Conservation (phyloP, 2,797 vertebrate genomes). For the Myotis planiceps region DNA sequence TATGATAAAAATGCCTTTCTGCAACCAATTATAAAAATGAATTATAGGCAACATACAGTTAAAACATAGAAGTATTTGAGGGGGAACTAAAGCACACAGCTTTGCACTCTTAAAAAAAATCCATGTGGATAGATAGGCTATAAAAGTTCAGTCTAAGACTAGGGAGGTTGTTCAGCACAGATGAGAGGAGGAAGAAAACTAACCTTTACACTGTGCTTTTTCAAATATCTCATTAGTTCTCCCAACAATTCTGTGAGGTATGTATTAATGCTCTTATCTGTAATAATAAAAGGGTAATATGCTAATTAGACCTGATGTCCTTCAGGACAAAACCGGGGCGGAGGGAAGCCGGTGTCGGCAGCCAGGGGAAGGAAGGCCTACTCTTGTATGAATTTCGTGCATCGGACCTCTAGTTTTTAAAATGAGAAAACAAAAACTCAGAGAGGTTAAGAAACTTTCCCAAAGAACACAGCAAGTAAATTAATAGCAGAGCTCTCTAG, state of each 20-base stretch:
- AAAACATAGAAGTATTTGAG: not conserved
- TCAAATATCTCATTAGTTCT: not conserved
- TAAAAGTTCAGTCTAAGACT: not conserved
- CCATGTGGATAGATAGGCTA: not conserved
- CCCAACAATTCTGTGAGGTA: not conserved
- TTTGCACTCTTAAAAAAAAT: not conserved
- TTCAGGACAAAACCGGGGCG: too few relatives aligned
- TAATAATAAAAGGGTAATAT: too few relatives aligned
- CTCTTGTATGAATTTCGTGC: too few relatives aligned
- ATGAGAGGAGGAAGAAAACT: not conserved
- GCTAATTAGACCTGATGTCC: too few relatives aligned
- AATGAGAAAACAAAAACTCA: constrained; percentile 8
- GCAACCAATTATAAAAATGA: constrained; percentile 37
- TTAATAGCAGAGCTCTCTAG: not conserved
- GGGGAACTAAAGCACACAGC: not conserved
- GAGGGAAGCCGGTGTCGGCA: too few relatives aligned
- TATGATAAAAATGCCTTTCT: constrained; percentile 30
- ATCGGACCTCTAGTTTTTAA: not conserved
- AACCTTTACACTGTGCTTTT: not conserved
- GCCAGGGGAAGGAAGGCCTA: too few relatives aligned
- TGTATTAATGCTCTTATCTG: not conserved
- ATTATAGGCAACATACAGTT: constrained; percentile 18
- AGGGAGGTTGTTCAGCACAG: not conserved
- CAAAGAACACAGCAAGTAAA: not conserved
- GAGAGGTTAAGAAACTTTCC: constrained; percentile 30